Conservation (phyloP, 2,888 invertebrate genomes). For the Rotaria sp. region DNA sequence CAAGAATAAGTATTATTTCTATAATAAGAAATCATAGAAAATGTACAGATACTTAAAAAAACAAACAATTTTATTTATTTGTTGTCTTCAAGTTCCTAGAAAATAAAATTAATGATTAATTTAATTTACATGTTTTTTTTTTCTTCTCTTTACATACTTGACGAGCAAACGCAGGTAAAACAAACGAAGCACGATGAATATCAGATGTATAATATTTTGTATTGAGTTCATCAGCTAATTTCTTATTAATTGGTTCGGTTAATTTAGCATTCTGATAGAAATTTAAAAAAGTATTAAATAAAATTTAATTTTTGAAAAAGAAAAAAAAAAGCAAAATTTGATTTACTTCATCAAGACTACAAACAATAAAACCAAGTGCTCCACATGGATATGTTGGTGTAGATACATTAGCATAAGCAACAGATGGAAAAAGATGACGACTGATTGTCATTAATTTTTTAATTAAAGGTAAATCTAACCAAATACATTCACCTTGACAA, state of each 20-base stretch:
- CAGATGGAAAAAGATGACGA: slow-evolving; percentile 68
- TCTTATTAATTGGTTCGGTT: slow-evolving; percentile 62
- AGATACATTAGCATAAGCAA: slow-evolving; percentile 71
- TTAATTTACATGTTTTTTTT: too few species aligned
- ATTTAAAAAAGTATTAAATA: background rate
- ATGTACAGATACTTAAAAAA: too few species aligned
- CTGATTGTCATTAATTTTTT: slow-evolving; percentile 70
- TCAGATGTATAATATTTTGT: slow-evolving; percentile 76
- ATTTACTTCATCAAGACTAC: slow-evolving; percentile 65
- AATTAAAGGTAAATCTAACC: slow-evolving; percentile 70
- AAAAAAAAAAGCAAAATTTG: background rate
- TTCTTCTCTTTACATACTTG: slow-evolving; percentile 46
- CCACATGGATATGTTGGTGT: slow-evolving; percentile 95
- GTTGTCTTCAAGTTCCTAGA: background rate
- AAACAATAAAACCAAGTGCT: slow-evolving; percentile 87
- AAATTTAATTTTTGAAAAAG: background rate
- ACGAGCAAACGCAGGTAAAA: slow-evolving; percentile 73
- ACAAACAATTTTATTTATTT: background rate
- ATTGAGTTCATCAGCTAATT: slow-evolving; percentile 67
- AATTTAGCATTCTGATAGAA: background rate
- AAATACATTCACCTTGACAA: slow-evolving; percentile 73
- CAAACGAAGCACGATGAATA: slow-evolving; percentile 78
- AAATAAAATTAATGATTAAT: background rate
- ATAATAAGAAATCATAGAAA: too few species aligned
- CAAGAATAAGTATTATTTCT: too few species aligned